These are phyloP conservation scores for Epinephelus lanceolatus DNA, from an alignment of 2,113 vertebrate species.

Conservation along the genomic window DNA sequence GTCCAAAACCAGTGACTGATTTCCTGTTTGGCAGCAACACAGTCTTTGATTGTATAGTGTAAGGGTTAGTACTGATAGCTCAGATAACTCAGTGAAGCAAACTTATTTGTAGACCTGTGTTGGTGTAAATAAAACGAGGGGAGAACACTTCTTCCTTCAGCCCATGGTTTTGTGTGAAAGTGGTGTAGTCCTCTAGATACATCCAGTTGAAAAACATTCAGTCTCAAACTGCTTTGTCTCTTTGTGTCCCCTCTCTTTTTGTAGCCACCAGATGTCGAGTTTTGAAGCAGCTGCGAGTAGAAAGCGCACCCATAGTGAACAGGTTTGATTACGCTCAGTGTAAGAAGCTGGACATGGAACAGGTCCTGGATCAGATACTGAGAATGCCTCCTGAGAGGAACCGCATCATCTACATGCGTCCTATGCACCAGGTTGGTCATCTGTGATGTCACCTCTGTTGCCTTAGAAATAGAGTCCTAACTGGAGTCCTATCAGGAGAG, in stretches of 20 bases:
- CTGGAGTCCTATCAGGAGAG: not conserved
- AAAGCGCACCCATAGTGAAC: conserved; percentile 95
- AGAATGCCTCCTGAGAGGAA: conserved; percentile 97
- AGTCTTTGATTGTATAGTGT: too few relatives aligned
- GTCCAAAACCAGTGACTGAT: too few relatives aligned
- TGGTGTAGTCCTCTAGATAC: not conserved
- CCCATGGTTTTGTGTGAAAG: not conserved
- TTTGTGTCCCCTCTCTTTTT: not conserved
- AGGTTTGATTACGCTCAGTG: conserved; percentile 98
- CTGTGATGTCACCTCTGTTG: not conserved
- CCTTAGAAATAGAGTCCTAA: not conserved
- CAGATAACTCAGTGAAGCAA: too few relatives aligned
- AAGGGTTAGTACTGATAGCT: not conserved
- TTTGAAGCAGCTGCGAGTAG: conserved; percentile 93
- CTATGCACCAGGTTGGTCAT: conserved; percentile 94
- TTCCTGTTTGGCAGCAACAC: too few relatives aligned
- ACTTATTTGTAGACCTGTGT: too few relatives aligned
- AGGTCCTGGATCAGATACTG: conserved; percentile 96
- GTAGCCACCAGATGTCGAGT: conserved; percentile 97
- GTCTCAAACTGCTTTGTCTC: not conserved
- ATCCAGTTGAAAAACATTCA: not conserved
- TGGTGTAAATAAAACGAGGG: not conserved
- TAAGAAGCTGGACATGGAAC: conserved; percentile 98
- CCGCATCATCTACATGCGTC: conserved; percentile 97
- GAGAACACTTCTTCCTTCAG: not conserved